phyloP scores from a whole-genome alignment of 2,888 invertebrate genomes.

The Apamea sordens region DNA sequence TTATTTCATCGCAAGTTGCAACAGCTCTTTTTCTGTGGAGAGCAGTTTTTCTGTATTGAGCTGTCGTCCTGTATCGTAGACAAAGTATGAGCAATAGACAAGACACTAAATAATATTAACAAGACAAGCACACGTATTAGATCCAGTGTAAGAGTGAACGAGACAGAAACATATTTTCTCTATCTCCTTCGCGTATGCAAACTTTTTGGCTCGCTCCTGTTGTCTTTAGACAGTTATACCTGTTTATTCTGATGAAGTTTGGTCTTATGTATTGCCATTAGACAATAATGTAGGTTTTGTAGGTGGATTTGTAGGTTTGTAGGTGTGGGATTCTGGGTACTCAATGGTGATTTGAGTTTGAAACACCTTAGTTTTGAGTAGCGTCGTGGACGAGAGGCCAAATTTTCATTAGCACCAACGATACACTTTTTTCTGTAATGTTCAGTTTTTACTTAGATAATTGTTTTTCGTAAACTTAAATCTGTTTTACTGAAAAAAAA shows the following conservation, averaged over 20 bases:
- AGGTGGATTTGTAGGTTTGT: too few relatives aligned
- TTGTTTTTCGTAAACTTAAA: background rate
- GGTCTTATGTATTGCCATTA: too few relatives aligned
- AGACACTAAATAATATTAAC: background rate
- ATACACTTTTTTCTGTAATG: background rate
- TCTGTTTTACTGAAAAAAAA: background rate
- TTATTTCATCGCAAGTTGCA: background rate
- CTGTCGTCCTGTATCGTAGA: background rate
- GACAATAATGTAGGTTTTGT: background rate
- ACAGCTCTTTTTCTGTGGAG: background rate
- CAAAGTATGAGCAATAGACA: background rate
- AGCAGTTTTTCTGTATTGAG: too few relatives aligned
- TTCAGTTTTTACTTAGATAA: background rate
- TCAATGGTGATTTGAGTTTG: background rate
- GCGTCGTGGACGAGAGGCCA: background rate
- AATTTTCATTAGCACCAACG: background rate
- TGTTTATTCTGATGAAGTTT: background rate
- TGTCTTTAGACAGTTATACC: background rate
- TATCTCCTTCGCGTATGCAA: background rate
- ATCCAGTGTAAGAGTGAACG: background rate
- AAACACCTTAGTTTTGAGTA: background rate
- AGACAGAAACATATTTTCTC: background rate
- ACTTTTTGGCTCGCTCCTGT: background rate
- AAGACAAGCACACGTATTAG: background rate
- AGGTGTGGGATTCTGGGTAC: background rate